Base-by-base conservation (phyloP, 2,888 invertebrate genomes). In the Caenorhabditis angaria region DNA sequence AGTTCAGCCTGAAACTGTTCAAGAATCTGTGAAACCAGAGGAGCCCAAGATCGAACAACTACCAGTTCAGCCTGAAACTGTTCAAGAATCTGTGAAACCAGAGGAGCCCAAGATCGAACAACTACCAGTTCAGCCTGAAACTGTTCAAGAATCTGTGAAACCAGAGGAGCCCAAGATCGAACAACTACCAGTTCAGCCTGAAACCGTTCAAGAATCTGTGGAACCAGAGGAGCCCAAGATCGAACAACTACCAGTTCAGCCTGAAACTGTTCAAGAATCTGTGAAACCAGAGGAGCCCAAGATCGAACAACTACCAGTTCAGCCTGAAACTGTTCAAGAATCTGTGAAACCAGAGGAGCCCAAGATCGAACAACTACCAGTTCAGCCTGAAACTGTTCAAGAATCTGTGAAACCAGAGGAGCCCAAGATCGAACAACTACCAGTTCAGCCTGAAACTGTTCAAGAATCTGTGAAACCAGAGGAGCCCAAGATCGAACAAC, bases 401-500 rank as follows among this genome's bases (percentile, higher is more conserved):
- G 29, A 55, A 12, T n/a, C n/a, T n/a, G n/a, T n/a, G n/a, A 25
- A 32, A 32, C 32, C 32, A 32, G 32, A 5, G 6, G 32, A 32
- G 32, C 32, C 27, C 10, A 55, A 55, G 55, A 20, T n/a, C 12
- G 29, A 55, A 28, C 12, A 55, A 28, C 12, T 27, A 28, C 48
- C 48, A 48, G 48, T 18, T n/a, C 8, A 48, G 20, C n/a, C 48
- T 8, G n/a, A 4, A 8, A 48, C 4, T 8, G 8, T 48, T 12
- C 8, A 48, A 20, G 48, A 48, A n/a, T 4, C 41, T 22, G n/a
- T n/a, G n/a, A n/a, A n/a, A n/a, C n/a, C 47, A n/a, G 35, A 29
- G 29, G 53, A 32, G 8, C 22, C 25, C 18, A 63, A 59, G 55
- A 57, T 24, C 32, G 74, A 75, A 41, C 59, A 61, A 18, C 75